A percentile compares a stretch with the other conserved stretches of the same genome.
These are phyloP conservation scores for Phodopus roborovskii DNA, from an alignment of 2,113 vertebrate genomes.

Conservation along the genomic window DNA sequence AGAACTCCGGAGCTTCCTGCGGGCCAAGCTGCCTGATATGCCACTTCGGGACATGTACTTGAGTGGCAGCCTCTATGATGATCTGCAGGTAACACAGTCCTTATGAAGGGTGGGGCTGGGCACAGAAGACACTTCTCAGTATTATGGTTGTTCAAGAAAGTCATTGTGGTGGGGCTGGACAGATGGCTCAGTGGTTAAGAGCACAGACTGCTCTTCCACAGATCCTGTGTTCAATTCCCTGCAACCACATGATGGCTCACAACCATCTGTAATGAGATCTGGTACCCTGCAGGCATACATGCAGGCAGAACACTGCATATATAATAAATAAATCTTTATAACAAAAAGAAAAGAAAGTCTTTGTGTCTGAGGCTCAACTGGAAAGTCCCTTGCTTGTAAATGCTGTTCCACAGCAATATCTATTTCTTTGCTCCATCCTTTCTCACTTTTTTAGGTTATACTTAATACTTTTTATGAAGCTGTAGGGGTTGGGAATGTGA, in stretches of 20 bases:
- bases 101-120: not conserved
- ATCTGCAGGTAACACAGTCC: constrained; percentile 91
- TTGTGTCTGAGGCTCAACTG: not conserved
- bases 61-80: constrained; percentile 97
- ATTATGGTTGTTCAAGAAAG: constrained; percentile 8
- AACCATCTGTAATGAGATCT: too few species aligned
- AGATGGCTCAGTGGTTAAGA: too few species aligned
- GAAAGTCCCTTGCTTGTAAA: not conserved
- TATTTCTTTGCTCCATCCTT: not conserved
- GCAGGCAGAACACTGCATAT: too few species aligned
- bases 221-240: too few species aligned
- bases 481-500: not conserved
- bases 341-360: not conserved
- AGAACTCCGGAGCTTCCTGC: constrained; percentile 95
- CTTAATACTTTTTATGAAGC: not conserved
- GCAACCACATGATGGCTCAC: too few species aligned
- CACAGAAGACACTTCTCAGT: not conserved
- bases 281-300: too few species aligned
- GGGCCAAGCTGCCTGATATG: constrained; percentile 97
- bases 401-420: not conserved
- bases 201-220: too few species aligned
- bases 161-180: accelerated
- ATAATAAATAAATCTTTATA: too few species aligned
- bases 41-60: constrained; percentile 98
- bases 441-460: not conserved